A percentile compares a stretch with the other conserved stretches of the same genome.
phyloP scores from a whole-genome alignment of 2,888 invertebrate genomes.

The Eulithis testata region DNA sequence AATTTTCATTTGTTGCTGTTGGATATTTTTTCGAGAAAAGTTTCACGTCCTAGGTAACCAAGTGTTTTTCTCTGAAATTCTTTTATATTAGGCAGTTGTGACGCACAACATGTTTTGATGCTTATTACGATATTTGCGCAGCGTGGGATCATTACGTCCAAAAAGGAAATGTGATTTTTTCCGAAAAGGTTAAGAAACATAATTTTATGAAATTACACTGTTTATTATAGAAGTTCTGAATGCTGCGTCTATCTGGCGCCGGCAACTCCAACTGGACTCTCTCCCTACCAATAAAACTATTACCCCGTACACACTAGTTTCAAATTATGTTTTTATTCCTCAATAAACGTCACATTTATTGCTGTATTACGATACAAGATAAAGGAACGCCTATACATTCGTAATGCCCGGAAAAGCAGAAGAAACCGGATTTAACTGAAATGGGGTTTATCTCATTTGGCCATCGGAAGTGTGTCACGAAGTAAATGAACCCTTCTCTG shows the following conservation, averaged over 20 bases:
- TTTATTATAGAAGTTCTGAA: slow-evolving; percentile 35
- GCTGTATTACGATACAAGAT: slow-evolving; percentile 28
- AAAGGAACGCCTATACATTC: slow-evolving; percentile 41
- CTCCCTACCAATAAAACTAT: slow-evolving; percentile 58
- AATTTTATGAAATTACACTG: slow-evolving; percentile 38
- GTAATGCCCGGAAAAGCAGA: slow-evolving; percentile 54
- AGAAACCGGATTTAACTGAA: slow-evolving; percentile 62
- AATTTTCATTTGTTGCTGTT: too few species aligned
- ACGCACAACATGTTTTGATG: slow-evolving; percentile 39
- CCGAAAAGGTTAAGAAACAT: slow-evolving; percentile 27
- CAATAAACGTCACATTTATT: slow-evolving; percentile 50
- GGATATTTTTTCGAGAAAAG: too few species aligned
- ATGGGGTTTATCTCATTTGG: slow-evolving; percentile 69
- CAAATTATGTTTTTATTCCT: slow-evolving; percentile 61
- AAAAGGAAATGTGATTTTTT: slow-evolving; percentile 36
- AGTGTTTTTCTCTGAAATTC: slow-evolving; percentile 8
- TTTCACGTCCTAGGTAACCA: not conserved
- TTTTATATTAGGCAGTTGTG: slow-evolving; percentile 32
- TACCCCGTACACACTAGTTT: slow-evolving; percentile 47
- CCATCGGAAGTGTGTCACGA: slow-evolving; percentile 75
- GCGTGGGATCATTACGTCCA: slow-evolving; percentile 44
- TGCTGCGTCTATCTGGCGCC: slow-evolving; percentile 65
- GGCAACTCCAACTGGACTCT: slow-evolving; percentile 52
- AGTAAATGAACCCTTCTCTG: slow-evolving; percentile 77
- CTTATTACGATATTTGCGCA: slow-evolving; percentile 40